Conservation (phyloP, 1,140 invertebrate species). For the Neodiprion fabricii region DNA sequence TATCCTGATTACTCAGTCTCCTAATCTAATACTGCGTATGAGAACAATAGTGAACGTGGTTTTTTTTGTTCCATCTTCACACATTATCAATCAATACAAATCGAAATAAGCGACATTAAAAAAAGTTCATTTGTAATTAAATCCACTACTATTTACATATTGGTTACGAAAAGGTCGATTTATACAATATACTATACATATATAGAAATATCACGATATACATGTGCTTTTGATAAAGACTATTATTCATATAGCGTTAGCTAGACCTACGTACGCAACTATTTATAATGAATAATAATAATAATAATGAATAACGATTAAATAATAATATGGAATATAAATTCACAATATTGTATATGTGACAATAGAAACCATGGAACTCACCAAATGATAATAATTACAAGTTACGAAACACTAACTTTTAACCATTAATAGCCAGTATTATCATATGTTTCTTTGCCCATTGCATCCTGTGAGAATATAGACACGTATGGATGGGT, state of each 20-base stretch:
- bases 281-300: background rate
- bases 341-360: slow-evolving; percentile 24
- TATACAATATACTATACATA: slow-evolving; percentile 49
- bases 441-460: slow-evolving; percentile 37
- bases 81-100: background rate
- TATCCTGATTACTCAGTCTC: background rate
- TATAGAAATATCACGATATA: slow-evolving; percentile 50
- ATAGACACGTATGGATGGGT: background rate
- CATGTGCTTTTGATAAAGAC: slow-evolving; percentile 58
- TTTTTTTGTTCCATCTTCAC: background rate
- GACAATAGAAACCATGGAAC: slow-evolving; percentile 31
- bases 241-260: slow-evolving; percentile 51
- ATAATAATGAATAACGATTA: slow-evolving; percentile 29
- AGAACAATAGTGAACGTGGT: slow-evolving; percentile 2
- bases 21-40: background rate
- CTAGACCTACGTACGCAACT: slow-evolving; percentile 31
- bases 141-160: background rate
- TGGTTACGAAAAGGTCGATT: slow-evolving; percentile 35
- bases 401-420: slow-evolving; percentile 33
- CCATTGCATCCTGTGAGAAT: background rate
- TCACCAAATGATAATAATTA: slow-evolving; percentile 51
- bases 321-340: slow-evolving; percentile 25
- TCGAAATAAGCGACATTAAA: background rate
- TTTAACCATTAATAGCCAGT: slow-evolving; percentile 47
- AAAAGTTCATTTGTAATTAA: too few relatives aligned